These are phyloP conservation scores for Chiloscyllium plagiosum DNA, from an alignment of 2,113 vertebrate species.

Conservation along the genomic window DNA sequence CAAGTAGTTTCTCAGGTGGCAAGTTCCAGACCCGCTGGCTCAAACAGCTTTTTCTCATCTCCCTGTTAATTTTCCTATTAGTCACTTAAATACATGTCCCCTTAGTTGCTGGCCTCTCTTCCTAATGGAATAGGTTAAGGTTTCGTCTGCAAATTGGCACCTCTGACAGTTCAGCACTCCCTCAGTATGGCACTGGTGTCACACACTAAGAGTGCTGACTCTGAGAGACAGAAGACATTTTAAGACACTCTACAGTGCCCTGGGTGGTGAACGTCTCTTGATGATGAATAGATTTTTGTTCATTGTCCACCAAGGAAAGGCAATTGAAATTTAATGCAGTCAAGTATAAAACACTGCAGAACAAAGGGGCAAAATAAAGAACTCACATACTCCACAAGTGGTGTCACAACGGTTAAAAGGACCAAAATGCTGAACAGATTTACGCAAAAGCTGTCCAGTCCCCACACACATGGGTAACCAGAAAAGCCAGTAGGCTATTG, in stretches of 20 bases:
- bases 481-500: background rate
- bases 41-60: too few relatives aligned
- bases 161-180: background rate
- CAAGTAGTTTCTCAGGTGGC: too few relatives aligned
- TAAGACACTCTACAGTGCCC: background rate
- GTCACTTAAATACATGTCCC: too few relatives aligned
- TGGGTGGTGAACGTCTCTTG: background rate
- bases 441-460: background rate
- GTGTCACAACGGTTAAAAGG: background rate
- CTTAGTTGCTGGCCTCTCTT: too few relatives aligned
- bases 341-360: background rate
- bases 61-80: too few relatives aligned
- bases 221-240: background rate
- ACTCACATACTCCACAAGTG: background rate
- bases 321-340: background rate
- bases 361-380: background rate
- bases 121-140: background rate
- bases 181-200: background rate
- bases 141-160: background rate
- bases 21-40: too few relatives aligned
- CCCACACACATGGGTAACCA: background rate
- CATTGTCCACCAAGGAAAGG: background rate
- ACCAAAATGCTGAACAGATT: background rate
- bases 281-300: background rate
- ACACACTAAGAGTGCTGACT: background rate